Percentiles rank a stretch among this genome's conserved stretches.
Evolutionary conservation across 2,797 vertebrate genomes (phyloP).

Genomic region (Darevskia mixta): DNA sequence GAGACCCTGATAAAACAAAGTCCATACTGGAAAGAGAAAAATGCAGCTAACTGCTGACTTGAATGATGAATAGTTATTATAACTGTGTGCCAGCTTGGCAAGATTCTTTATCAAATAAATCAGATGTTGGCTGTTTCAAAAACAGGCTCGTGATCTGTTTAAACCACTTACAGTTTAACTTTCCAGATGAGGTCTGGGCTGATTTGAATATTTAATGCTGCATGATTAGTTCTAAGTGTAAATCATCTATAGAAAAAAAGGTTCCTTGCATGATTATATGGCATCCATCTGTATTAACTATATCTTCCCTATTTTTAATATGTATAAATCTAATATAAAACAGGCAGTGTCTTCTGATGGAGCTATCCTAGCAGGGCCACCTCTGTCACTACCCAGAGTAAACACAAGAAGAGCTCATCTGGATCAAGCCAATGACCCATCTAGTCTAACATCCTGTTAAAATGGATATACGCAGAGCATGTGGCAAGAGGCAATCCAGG

Average conservation of each 20-base stretch:
- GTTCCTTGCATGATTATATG: background rate
- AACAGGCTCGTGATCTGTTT: background rate
- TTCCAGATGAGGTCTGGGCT: background rate
- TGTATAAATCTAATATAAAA: background rate
- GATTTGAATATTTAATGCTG: background rate
- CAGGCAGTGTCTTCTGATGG: background rate
- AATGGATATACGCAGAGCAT: too few species aligned
- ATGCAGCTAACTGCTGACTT: background rate
- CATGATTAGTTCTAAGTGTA: background rate
- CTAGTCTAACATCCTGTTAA: too few species aligned
- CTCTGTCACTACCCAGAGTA: too few species aligned
- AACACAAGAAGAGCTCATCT: too few species aligned
- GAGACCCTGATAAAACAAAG: constrained; percentile 21
- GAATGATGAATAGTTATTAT: background rate
- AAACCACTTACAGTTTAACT: constrained; percentile 12
- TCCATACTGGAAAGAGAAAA: background rate
- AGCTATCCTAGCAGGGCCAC: background rate
- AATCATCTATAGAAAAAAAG: background rate
- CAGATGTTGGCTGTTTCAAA: constrained; percentile 24
- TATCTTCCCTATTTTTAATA: background rate
- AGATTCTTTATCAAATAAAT: constrained; percentile 27
- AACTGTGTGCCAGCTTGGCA: background rate
- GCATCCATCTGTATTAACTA: background rate
- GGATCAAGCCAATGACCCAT: too few species aligned
- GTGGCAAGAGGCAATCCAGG: too few species aligned